Evolutionary conservation across 2,888 invertebrate genomes (phyloP), one percentile per base, ranked within the genome.

Genomic region (Epistrophella euchroma): DNA sequence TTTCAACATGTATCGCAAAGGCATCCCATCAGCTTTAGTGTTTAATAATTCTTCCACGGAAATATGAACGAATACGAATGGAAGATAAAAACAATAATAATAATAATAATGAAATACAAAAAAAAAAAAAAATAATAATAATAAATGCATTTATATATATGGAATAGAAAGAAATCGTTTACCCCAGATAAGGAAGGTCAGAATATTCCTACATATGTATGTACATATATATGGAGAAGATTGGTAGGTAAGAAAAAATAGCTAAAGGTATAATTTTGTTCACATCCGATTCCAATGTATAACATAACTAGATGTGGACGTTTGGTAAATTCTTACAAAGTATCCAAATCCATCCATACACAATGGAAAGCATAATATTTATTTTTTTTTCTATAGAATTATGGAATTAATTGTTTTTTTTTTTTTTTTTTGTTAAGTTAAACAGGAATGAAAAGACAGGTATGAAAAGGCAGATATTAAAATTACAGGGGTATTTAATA

Each of bases 51-150:
- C 64, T 72, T 84, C 66, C 32, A 52, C 52, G 71, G 58, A 66
- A 75, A 60, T 43, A 43, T 56, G 74, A 84, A 72, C 71, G 71
- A 66, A 73, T 58, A 43, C 80, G 56, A 79, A 84, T 50, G 75
- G 72, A 75, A 75, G 56, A 64, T 47, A 80, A 84, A 74, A 71
- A 79, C 56, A 79, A 75, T 72, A 84, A 75, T 56, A 84, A 78
- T 47, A 73, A 75, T 66, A 62, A 74, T 47, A 58, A 74, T 50
- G 45, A 70, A 68, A 52, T 50, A 22, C 19, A 50, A 70, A 58
- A 66, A 58, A 75, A 40, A 75, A 40, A 64, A 52, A 64, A 17
- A 22, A 71, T 40, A 70, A 56, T 11, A 56, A 47, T 66, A 32
- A 47, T 58, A 52, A 45, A 43, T 80, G 22, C 47, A 60, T 60